Evolutionary conservation across 2,888 invertebrate species (phyloP), one percentile per base, ranked within the genome.

Genomic region (Enchytraeus crypticus): DNA sequence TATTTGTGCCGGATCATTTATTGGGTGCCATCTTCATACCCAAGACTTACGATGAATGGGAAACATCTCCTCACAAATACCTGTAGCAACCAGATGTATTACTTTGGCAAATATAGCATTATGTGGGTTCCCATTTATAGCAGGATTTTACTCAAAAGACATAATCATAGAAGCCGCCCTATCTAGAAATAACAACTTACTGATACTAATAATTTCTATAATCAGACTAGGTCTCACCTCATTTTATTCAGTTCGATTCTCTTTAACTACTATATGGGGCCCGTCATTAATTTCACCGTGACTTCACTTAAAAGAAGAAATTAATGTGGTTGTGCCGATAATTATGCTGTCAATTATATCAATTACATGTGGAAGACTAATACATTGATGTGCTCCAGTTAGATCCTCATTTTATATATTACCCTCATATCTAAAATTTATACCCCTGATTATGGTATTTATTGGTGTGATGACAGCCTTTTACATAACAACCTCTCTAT

Each of bases 1-100:
- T 84, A 82, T 87, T 73, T 86, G 86, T 82, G 85, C 86, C 0
- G 87, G 87, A 0, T 79, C 82, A 57, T 81, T 87, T 79, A 87
- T 88, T 83, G 85, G 86, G 82, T 81, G 81, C 75, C 81, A 84
- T 75, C 77, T 74, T 69, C 82, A 84, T 81, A 81, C 73, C 72
- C 87, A 87, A 76, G 86, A 87, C 84, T 84, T 86, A 82, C 86
- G 86, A n/a, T 51, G 57, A 38, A 59, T 73, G 58, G 70, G 68
- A 0, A 64, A 64, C 14, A 32, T 72, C 32, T 63, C 61, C 51
- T 54, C 60, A 45, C 64, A 68, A 59, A 64, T 64, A 3, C 74
- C 76, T 58, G 58, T 72, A 58, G 70, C 71, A 58, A 62, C 59
- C 3, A 53, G 57, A 14, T 63, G 63, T 54, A 33, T 72, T 43